phyloP scores from a whole-genome alignment of 2,888 invertebrate species.

The Calliphora vomitoria region DNA sequence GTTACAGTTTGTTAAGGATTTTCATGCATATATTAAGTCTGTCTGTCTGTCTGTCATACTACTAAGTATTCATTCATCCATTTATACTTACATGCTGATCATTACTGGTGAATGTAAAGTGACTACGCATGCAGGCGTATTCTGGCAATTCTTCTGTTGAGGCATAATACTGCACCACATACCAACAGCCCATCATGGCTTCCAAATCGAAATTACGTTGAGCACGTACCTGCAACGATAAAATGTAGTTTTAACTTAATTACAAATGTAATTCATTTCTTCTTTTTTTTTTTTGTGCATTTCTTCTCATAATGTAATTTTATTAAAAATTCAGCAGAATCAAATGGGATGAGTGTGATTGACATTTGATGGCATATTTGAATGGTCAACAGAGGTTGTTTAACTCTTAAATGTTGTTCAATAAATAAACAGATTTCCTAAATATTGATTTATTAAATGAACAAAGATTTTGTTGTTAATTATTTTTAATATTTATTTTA shows the following conservation, averaged over 20 bases:
- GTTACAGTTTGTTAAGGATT: slow-evolving; percentile 19
- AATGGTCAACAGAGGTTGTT: background rate
- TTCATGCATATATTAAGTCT: background rate
- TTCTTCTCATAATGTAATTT: slow-evolving; percentile 25
- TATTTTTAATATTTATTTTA: too few species aligned
- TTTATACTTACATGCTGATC: slow-evolving; percentile 82
- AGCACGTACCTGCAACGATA: slow-evolving; percentile 87
- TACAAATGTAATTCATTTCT: slow-evolving; percentile 17
- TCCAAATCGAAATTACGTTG: slow-evolving; percentile 92
- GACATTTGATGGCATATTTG: background rate
- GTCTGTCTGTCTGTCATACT: background rate
- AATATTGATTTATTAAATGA: too few species aligned
- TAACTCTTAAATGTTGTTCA: background rate
- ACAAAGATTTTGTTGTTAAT: too few species aligned
- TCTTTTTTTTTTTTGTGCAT: background rate
- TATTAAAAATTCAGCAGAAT: slow-evolving; percentile 21
- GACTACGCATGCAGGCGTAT: slow-evolving; percentile 93
- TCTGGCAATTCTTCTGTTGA: slow-evolving; percentile 94
- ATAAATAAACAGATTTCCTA: background rate
- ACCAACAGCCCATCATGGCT: slow-evolving; percentile 93
- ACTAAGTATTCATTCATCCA: background rate
- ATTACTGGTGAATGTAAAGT: slow-evolving; percentile 82
- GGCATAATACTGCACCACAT: slow-evolving; percentile 94
- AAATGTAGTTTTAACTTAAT: slow-evolving; percentile 49
- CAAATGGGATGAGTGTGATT: background rate